Conservation (phyloP, 2,113 vertebrate genomes). For the Erythrocercus mccallii region DNA sequence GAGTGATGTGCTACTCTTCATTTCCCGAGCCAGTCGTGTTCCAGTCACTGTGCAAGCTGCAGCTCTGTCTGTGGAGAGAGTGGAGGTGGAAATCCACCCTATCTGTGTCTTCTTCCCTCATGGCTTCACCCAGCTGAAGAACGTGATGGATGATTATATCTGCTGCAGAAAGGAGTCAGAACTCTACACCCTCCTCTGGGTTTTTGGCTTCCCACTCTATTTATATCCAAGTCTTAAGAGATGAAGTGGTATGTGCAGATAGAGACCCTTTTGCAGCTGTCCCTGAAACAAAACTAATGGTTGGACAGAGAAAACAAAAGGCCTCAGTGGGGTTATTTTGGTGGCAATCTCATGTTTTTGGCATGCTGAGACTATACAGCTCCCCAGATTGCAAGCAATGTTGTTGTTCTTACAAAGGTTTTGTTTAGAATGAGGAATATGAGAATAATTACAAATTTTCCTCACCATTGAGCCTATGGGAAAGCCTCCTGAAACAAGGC, state of each 20-base stretch:
- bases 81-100: background rate
- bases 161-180: background rate
- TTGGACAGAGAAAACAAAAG: background rate
- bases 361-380: background rate
- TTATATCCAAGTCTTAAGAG: background rate
- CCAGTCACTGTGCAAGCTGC: background rate
- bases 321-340: background rate
- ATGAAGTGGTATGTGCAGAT: background rate
- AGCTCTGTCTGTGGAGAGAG: background rate
- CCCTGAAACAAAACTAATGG: background rate
- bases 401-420: background rate
- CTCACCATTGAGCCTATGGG: background rate
- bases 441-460: background rate
- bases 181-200: background rate
- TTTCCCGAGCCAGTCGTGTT: background rate
- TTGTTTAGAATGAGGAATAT: background rate
- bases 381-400: background rate
- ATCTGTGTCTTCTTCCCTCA: background rate
- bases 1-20: conserved; percentile 8
- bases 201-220: background rate
- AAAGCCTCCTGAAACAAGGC: background rate
- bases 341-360: background rate
- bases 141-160: background rate
- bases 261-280: conserved; percentile 4
- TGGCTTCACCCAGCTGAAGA: background rate